Conservation (phyloP, 2,113 vertebrate species). For the Progne subis region DNA sequence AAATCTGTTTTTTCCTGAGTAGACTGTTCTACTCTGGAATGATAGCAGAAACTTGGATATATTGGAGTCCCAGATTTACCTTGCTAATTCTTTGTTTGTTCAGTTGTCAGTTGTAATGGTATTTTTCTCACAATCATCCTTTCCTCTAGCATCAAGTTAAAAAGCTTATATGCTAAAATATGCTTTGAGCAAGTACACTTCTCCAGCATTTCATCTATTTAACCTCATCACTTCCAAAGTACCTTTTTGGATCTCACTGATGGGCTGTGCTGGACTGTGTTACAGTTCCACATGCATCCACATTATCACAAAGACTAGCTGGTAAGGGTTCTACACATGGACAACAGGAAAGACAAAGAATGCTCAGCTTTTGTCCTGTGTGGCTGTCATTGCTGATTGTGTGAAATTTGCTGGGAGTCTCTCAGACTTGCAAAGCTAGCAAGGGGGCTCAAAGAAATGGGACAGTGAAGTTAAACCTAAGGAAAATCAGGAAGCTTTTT, state of each 20-base stretch:
- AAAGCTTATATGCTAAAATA: neutral
- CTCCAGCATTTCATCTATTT: neutral
- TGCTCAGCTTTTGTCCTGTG: neutral
- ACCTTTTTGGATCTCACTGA: neutral
- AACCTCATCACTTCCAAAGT: neutral
- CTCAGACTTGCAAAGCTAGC: neutral
- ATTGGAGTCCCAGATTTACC: neutral
- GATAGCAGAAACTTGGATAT: neutral
- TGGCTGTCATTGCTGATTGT: neutral
- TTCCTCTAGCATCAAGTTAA: neutral
- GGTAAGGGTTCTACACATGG: neutral
- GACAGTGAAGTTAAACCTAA: neutral
- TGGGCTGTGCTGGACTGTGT: neutral
- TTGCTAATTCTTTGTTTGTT: slow-evolving; percentile 39
- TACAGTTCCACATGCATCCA: neutral
- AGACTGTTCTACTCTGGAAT: neutral
- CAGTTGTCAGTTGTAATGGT: neutral
- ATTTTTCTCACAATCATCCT: neutral
- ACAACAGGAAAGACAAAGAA: neutral
- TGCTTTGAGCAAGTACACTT: neutral
- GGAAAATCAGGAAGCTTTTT: neutral
- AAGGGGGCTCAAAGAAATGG: neutral
- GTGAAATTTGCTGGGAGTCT: neutral
- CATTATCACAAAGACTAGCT: neutral
- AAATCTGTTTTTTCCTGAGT: neutral